These are phyloP conservation scores for Garra rufa DNA, from an alignment of 2,113 vertebrate genomes.

Conservation along the genomic window DNA sequence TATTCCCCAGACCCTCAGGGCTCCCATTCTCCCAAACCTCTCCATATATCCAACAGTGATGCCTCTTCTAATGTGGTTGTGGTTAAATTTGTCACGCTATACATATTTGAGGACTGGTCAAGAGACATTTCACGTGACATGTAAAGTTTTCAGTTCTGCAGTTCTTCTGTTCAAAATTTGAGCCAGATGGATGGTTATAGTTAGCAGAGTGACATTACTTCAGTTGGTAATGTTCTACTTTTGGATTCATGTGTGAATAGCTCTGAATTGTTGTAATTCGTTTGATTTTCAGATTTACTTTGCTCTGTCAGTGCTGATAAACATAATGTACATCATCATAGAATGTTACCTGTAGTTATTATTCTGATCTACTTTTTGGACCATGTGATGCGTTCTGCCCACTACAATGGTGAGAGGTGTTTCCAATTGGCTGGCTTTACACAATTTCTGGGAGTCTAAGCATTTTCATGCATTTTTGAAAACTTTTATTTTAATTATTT, in stretches of 20 bases:
- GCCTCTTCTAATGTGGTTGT: slow-evolving; percentile 10
- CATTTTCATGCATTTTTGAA: background rate
- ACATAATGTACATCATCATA: background rate
- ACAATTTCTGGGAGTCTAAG: background rate
- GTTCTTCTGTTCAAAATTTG: background rate
- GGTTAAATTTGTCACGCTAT: slow-evolving; percentile 18
- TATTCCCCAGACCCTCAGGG: slow-evolving; percentile 61
- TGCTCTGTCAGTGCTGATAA: background rate
- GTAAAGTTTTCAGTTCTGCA: background rate
- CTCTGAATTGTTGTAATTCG: background rate
- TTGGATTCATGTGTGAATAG: background rate
- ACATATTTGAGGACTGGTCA: background rate
- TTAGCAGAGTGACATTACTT: background rate
- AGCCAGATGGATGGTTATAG: background rate
- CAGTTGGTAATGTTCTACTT: background rate
- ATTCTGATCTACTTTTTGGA: background rate
- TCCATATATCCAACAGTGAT: background rate
- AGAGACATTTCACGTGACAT: slow-evolving; percentile 19
- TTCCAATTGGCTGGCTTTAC: background rate
- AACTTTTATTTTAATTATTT: background rate
- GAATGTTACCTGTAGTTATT: background rate
- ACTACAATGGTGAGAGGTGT: background rate
- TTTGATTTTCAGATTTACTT: background rate
- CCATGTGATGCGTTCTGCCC: background rate
- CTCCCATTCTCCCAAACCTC: slow-evolving; percentile 36